Evolutionary conservation across 2,797 vertebrate genomes (phyloP), one percentile per base, ranked within the genome.

Genomic region (Chelonia mydas): DNA sequence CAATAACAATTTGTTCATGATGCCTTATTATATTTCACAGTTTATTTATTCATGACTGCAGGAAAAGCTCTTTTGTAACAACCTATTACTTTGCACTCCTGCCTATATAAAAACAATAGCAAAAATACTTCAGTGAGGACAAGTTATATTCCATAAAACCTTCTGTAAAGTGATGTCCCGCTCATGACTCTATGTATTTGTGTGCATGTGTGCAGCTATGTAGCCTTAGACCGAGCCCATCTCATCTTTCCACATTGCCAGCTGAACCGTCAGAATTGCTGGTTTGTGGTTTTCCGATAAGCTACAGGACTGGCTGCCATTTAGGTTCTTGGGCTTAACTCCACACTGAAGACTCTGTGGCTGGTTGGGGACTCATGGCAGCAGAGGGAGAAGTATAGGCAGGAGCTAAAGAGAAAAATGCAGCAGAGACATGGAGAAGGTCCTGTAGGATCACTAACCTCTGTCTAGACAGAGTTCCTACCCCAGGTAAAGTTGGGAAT

Each of bases 21-120:
- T 65, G 87, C 11, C 31, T 92, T 85, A 81, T 87, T 65, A 11
- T 13, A 47, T 86, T 89, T 50, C 11, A 11, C 74, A 83, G 12
- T 91, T 93, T 91, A 28, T 87, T 95, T 94, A 76, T 90, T 95
- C 95, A 82, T 28, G 84, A 90, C 90, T 92, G 95, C 87, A 94
- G 85, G 93, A 89, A 96, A 90, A 94, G 2, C 50, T 10, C 16
- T 76, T 77, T 86, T 84, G 54, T 80, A 72, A 11, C 91, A 65
- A 85, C 92, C 59, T 25, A 82, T 86, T 87, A 91, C 72, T 89
- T 94, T 47, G 81, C 27, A 55, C 53, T 96, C 79, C 85, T 94
- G 86, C 86, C 61, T 88, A 90, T 80, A 65, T 76, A 87, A 33
- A 57, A 61, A 17, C 28, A 89, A 5, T 47, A 1, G 37, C 83